Conservation (phyloP, 2,113 vertebrate species). For the Taurulus bubalis region DNA sequence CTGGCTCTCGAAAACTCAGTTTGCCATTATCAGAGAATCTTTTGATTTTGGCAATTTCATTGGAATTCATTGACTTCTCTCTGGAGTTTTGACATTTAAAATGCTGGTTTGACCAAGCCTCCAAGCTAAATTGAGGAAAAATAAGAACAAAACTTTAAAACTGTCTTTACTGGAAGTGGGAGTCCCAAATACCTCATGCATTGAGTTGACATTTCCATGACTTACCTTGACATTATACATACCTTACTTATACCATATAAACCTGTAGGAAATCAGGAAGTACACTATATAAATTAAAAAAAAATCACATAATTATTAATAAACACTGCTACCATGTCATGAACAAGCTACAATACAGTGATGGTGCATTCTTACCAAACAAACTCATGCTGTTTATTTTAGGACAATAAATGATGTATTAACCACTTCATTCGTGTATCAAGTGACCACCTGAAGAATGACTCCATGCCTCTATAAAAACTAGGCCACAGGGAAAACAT, state of each 20-base stretch:
- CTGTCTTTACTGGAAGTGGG: background rate
- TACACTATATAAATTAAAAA: background rate
- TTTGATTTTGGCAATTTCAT: background rate
- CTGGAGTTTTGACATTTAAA: background rate
- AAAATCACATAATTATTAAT: background rate
- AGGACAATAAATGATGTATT: background rate
- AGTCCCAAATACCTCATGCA: background rate
- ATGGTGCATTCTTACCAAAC: background rate
- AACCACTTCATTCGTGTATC: background rate
- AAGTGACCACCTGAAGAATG: background rate
- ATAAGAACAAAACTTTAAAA: background rate
- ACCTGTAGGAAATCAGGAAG: background rate
- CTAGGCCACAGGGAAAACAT: constrained; percentile 8
- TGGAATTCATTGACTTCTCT: background rate
- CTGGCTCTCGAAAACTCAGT: background rate
- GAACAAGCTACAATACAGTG: background rate
- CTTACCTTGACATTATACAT: background rate
- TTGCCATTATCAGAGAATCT: background rate
- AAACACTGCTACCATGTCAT: background rate
- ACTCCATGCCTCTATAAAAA: background rate
- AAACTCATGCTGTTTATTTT: background rate
- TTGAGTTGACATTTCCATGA: background rate
- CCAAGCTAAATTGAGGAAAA: background rate
- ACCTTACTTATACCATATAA: background rate
- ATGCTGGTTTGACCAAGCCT: background rate